Evolutionary conservation across 1,140 invertebrate species (phyloP).

Genomic region (Drosophila tsacasi): DNA sequence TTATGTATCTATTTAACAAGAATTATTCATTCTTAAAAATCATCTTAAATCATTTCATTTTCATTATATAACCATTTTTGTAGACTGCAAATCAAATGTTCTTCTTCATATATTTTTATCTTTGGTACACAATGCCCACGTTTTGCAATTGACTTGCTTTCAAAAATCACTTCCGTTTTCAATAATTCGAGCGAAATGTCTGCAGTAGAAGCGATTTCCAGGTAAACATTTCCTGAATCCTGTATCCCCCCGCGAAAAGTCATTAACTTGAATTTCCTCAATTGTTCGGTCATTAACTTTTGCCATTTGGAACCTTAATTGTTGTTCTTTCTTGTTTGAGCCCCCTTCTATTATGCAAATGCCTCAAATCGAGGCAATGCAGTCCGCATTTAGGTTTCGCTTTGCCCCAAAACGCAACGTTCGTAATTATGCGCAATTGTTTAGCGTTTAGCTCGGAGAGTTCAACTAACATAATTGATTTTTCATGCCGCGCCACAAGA

Average conservation of each 20-base stretch:
- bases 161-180: conserved; percentile 26
- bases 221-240: conserved; percentile 32
- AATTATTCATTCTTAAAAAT: too few species aligned
- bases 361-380: conserved; percentile 76
- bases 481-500: conserved; percentile 62
- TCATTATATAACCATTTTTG: background rate
- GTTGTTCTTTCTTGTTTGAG: conserved; percentile 56
- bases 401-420: conserved; percentile 38
- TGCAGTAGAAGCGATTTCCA: conserved; percentile 21
- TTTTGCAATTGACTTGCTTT: conserved; percentile 3
- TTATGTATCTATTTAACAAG: background rate
- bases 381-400: conserved; percentile 22
- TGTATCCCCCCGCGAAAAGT: conserved; percentile 11
- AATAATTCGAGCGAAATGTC: conserved; percentile 29
- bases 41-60: background rate
- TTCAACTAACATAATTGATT: conserved; percentile 78
- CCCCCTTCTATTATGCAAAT: conserved; percentile 63
- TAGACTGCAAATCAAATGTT: too few species aligned
- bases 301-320: conserved; percentile 69
- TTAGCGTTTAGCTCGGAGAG: conserved; percentile 73
- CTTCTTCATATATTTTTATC: too few species aligned
- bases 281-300: conserved; percentile 72
- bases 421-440: conserved; percentile 82
- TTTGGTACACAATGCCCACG: background rate
- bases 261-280: conserved; percentile 53